Conservation (phyloP, 2,888 invertebrate genomes). For the Aporophyla lueneburgensis region DNA sequence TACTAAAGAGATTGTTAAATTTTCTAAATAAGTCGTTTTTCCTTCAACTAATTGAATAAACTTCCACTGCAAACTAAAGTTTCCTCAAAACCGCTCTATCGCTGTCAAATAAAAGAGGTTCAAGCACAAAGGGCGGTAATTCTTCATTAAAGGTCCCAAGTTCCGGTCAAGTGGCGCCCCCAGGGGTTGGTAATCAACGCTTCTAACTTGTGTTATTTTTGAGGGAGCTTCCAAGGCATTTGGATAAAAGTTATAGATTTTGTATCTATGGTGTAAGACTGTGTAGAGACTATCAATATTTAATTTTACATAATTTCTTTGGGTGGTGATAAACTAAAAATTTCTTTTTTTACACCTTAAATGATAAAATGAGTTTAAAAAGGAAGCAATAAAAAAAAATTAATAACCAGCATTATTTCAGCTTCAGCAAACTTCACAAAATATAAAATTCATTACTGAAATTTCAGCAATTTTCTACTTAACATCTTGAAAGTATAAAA, state of each 20-base stretch:
- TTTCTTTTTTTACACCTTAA: too few relatives aligned
- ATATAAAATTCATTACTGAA: not conserved
- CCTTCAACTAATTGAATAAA: constrained; percentile 16
- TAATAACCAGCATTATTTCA: not conserved
- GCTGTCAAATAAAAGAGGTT: constrained; percentile 69
- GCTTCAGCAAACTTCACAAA: not conserved
- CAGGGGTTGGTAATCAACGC: constrained; percentile 86
- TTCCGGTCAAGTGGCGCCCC: constrained; percentile 87
- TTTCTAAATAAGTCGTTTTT: not conserved
- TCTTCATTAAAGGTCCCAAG: constrained; percentile 86
- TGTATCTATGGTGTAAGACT: not conserved
- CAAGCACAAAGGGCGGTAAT: constrained; percentile 83
- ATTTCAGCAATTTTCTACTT: not conserved
- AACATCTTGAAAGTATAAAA: not conserved
- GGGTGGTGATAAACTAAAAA: too few relatives aligned
- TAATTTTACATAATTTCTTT: not conserved
- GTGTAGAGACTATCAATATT: not conserved
- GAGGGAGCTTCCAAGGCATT: constrained; percentile 68
- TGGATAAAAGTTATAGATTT: constrained; percentile 58
- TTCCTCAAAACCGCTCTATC: constrained; percentile 49
- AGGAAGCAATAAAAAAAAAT: too few relatives aligned
- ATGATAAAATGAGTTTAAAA: too few relatives aligned
- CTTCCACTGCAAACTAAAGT: not conserved
- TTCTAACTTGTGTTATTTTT: constrained; percentile 82
- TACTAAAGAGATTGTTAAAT: not conserved